These are phyloP conservation scores for Phyllotreta striolata DNA, from an alignment of 2,888 invertebrate species.

Conservation along the genomic window DNA sequence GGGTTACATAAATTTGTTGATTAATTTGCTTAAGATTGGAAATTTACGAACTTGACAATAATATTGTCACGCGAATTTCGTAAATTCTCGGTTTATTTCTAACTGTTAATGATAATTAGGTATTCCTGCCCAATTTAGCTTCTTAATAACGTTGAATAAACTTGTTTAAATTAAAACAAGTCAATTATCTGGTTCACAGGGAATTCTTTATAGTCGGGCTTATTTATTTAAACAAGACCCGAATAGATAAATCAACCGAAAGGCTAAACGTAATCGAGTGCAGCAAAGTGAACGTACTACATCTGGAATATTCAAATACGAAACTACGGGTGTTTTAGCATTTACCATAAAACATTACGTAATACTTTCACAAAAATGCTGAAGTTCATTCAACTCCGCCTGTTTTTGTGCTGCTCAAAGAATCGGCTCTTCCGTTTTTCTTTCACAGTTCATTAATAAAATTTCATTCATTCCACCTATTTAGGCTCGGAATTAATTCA, in stretches of 20 bases:
- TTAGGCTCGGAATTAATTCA: conserved; percentile 17
- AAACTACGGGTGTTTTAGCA: conserved; percentile 17
- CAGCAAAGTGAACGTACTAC: conserved; percentile 6
- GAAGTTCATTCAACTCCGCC: conserved; percentile 21
- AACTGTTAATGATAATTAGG: too few species aligned
- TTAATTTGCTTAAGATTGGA: too few species aligned
- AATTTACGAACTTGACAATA: too few species aligned
- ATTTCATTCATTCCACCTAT: conserved; percentile 11
- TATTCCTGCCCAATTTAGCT: too few species aligned
- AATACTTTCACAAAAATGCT: conserved; percentile 26
- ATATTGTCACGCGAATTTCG: too few species aligned
- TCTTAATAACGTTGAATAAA: too few species aligned
- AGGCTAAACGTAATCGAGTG: conserved; percentile 14
- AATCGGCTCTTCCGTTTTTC: conserved; percentile 26
- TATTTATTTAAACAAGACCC: conserved; percentile 15
- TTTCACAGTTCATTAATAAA: conserved; percentile 21
- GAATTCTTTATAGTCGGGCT: neutral
- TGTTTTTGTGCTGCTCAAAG: conserved; percentile 18
- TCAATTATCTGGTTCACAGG: neutral
- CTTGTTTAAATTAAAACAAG: neutral
- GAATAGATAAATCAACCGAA: conserved; percentile 11
- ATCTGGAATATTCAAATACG: conserved; percentile 8
- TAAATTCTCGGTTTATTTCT: too few species aligned
- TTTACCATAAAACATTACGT: conserved; percentile 18
- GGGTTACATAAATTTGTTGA: too few species aligned